Evolutionary conservation across 2,888 invertebrate species (phyloP).

Genomic region (Diarsia brunnea): DNA sequence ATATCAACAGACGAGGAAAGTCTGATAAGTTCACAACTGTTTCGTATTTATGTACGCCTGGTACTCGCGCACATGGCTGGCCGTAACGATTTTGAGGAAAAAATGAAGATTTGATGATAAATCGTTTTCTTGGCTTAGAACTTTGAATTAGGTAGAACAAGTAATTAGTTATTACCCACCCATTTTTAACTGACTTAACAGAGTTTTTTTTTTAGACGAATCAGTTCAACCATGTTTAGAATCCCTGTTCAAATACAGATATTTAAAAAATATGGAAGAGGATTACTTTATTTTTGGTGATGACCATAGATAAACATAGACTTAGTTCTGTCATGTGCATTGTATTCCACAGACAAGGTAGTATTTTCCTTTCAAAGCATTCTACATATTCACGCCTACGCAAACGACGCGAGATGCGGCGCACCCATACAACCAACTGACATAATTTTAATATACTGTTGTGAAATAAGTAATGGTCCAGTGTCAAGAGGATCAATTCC

Average conservation of each 20-base stretch:
- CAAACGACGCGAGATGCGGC: neutral
- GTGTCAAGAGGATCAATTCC: slow-evolving; percentile 24
- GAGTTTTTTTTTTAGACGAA: neutral
- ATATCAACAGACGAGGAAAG: slow-evolving; percentile 45
- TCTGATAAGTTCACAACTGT: slow-evolving; percentile 57
- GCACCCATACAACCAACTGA: neutral
- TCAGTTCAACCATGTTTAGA: neutral
- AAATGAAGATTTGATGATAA: neutral
- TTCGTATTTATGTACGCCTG: slow-evolving; percentile 9
- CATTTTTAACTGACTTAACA: neutral
- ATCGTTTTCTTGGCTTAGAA: neutral
- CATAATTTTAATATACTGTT: slow-evolving; percentile 10
- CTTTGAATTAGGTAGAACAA: neutral
- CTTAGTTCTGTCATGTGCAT: neutral
- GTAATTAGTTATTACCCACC: neutral
- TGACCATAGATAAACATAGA: neutral
- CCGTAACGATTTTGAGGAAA: slow-evolving; percentile 18
- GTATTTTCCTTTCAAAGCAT: neutral
- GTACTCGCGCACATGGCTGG: neutral
- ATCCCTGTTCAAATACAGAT: neutral
- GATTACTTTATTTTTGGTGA: neutral
- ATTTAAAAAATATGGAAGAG: neutral
- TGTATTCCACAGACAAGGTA: neutral
- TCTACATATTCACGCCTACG: neutral
- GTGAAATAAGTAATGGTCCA: slow-evolving; percentile 19